Base-by-base conservation (phyloP, 2,888 invertebrate genomes). In the Ditula angustiorana region DNA sequence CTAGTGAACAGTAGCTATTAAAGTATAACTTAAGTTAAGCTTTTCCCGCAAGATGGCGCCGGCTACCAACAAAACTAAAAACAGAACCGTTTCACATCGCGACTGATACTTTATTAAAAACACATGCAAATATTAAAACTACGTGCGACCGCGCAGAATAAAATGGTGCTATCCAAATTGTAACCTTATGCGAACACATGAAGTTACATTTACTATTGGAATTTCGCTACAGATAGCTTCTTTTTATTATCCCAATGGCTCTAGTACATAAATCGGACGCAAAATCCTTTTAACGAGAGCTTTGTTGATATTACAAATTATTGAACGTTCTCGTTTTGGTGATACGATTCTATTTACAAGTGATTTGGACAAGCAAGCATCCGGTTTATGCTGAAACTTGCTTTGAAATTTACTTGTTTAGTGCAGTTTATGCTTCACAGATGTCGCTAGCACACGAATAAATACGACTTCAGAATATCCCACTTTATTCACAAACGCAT, bases 81-180 rank as follows among this genome's bases (percentile, higher is more conserved):
- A 8, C 53, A 35, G 35, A 35, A n/a, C n/a, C 35, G 50, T 44
- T 57, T 63, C 62, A 56, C 47, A 28, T 10, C 44, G 30, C 57
- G 33, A n/a, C 62, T 41, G 10, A 33, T 16, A 56, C 41, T 44
- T 50, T 57, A 57, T 35, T 56, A 44, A 35, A 55, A 60, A 57
- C 56, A 56, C 62, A 56, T 62, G 62, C 57, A 50, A 19, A 28
- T 26, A n/a, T 41, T 55, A 61, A 47, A 50, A 56, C 23, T 56
- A 41, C 41, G 21, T n/a, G 28, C 46, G 21, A 37, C 28, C 49
- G 49, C 23, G 37, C 23, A 16, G n/a, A 30, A 30, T 35, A 23
- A 33, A 53, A 53, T 11, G 33, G 19, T 16, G 4, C n/a, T 33
- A 11, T 23, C 24, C 2, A 5, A 46, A 46, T 24, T 46, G 5